Evolutionary conservation across 2,888 invertebrate species (phyloP).

Genomic region (Lamellibrachia columna): DNA sequence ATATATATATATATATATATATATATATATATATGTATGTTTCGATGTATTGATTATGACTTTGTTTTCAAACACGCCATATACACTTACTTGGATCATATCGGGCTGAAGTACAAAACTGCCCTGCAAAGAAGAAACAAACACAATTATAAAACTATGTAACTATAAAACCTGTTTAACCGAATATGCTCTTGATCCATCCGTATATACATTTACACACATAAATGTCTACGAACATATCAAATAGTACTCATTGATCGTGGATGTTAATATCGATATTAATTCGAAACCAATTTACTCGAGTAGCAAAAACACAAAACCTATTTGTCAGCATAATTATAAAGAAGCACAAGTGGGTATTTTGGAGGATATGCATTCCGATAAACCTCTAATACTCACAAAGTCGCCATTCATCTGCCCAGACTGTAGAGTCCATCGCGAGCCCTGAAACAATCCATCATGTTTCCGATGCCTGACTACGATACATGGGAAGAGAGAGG

Average conservation of each 20-base stretch:
- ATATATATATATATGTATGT: no score
- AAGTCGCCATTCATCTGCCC: conserved; percentile 58
- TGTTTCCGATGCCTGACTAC: background rate
- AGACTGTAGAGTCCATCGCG: conserved; percentile 59
- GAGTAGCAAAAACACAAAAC: background rate
- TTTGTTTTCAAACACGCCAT: background rate
- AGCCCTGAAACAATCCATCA: conserved; percentile 60
- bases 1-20: no score
- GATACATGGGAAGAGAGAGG: background rate
- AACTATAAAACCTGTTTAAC: background rate
- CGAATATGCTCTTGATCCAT: background rate
- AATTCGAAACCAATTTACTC: background rate
- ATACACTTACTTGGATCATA: conserved; percentile 38
- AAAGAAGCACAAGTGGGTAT: background rate
- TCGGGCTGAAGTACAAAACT: conserved; percentile 42
- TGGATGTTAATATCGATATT: background rate
- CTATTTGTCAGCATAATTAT: background rate
- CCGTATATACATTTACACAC: background rate
- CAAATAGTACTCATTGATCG: background rate
- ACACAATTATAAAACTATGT: background rate
- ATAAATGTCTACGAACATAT: background rate
- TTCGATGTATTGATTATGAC: no score
- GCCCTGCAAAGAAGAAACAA: conserved; percentile 32
- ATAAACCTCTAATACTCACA: conserved; percentile 33
- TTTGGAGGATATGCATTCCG: no score